Evolutionary conservation across 1,140 invertebrate species (phyloP), one percentile per base, ranked within the genome.

Genomic region (Pogonus chalceus): DNA sequence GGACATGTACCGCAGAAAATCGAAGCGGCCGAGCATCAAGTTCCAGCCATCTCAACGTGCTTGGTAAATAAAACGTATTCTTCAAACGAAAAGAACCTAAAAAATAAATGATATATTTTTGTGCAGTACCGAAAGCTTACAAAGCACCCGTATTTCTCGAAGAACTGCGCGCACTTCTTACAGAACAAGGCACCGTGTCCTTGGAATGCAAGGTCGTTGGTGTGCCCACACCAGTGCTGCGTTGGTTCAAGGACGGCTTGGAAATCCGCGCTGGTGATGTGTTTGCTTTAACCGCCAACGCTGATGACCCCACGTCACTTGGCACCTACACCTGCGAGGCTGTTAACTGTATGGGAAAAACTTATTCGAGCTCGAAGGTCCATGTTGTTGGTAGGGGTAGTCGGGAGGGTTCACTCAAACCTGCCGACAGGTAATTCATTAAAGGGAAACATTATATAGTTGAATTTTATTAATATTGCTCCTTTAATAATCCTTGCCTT

Each of bases 241-340:
- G 79, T 52, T 91, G 88, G 88, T 91, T 85, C 64, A 89, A 91
- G 73, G 89, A 91, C 66, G 82, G 82, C 51, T 80, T 83, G 54
- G 87, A 91, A 71, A 91, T 92, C 57, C 87, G 87, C 70, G 87
- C 89, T 1, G 89, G 90, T 0, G 89, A 92, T 66, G 83, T 91
- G 14, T 91, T 92, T 62, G 88, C 88, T 1, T 70, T 92, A 14
- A 88, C 85, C 0, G 87, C 87, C 0, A 85, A 87, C 62, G 77
- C 84, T 0, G 80, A 85, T 53, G 86, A 91, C 66, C 84, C 87
- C 2, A 89, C 87, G 0, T 88, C 87, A 1, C 71, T 92, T 23
- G 88, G 89, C 22, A 87, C 84, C 1, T 92, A 92, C 64, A 87
- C 85, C 0, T 92, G 88, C 58, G 85, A 90, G 64, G 89, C 89